phyloP scores from a whole-genome alignment of 2,888 invertebrate species.

The Opisthograptis luteolata region DNA sequence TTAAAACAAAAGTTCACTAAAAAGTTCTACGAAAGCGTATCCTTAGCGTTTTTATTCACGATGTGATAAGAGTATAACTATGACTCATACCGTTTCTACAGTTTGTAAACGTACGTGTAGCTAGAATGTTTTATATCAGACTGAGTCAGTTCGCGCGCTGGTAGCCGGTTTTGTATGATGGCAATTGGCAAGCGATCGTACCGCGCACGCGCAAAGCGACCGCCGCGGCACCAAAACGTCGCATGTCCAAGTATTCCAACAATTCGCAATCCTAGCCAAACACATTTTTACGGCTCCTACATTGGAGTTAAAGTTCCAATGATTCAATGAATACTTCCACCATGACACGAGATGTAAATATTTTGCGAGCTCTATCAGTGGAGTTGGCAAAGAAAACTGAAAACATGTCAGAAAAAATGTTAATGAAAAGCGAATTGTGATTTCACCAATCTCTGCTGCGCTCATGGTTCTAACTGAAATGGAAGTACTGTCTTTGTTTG shows the following conservation, averaged over 20 bases:
- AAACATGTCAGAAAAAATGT: conserved; percentile 34
- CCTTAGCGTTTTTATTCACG: conserved; percentile 64
- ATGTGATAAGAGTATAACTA: conserved; percentile 74
- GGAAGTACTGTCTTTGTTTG: conserved; percentile 7
- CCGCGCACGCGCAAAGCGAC: conserved; percentile 73
- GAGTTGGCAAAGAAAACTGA: conserved; percentile 45
- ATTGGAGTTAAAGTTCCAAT: conserved; percentile 53
- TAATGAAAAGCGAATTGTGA: conserved; percentile 23
- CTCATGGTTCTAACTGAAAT: conserved; percentile 10
- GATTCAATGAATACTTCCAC: conserved; percentile 73
- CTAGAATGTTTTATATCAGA: conserved; percentile 81
- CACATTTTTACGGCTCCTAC: conserved; percentile 53
- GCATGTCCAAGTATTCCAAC: conserved; percentile 66
- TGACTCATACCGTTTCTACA: conserved; percentile 72
- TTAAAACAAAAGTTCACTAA: conserved; percentile 52
- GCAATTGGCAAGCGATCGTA: conserved; percentile 57
- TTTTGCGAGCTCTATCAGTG: conserved; percentile 43
- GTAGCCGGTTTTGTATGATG: conserved; percentile 78
- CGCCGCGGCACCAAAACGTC: conserved; percentile 53
- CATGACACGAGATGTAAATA: conserved; percentile 56
- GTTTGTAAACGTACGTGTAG: conserved; percentile 68
- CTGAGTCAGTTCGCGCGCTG: conserved; percentile 76
- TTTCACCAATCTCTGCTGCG: conserved; percentile 20
- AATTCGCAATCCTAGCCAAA: conserved; percentile 74
- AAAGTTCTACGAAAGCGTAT: conserved; percentile 57